A percentile compares a stretch with the other conserved stretches of the same genome.
phyloP scores from a whole-genome alignment of 2,113 vertebrate species.

The pig (Sus scrofa) region T2T-Sscrofa CM000830.6:111816001-111816500 shows the following conservation, averaged over 20 bases:
- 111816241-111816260: neutral
- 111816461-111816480: neutral
- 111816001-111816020: neutral
- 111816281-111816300: neutral
- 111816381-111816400: neutral
- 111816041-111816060: conserved; percentile 30
- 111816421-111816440: neutral
- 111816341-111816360: conserved; percentile 19
- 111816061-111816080: conserved; percentile 7
- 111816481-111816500: neutral
- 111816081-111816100: neutral
- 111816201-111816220: conserved; percentile 38
- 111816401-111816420: neutral
- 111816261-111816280: neutral
- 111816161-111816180: neutral
- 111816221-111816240: neutral
- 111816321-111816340: neutral
- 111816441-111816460: neutral
- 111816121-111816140: neutral
- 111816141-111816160: conserved; percentile 16
- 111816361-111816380: neutral
- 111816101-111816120: neutral
- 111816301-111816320: neutral
- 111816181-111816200: conserved; percentile 12
- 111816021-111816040: conserved; percentile 3